Evolutionary conservation across 2,797 vertebrate genomes (phyloP), one percentile per base, ranked within the genome.

Genomic region (Bryconaethiops microstoma): DNA sequence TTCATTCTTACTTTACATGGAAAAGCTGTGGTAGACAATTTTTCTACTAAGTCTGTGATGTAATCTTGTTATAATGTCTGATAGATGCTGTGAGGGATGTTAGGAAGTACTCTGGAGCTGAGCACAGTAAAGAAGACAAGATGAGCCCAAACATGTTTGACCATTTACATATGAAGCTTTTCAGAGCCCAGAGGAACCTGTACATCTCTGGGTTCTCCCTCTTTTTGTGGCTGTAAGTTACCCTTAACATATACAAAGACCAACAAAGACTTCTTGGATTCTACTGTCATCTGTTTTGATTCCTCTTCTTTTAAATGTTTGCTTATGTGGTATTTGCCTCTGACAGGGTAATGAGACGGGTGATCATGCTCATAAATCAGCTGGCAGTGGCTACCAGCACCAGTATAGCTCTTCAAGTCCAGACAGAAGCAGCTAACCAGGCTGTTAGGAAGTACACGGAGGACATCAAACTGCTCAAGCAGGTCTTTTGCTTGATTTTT

Each of bases 141-240:
- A 52, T 90, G 80, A 93, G 91, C 86, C 85, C 93, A 48, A 95
- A 88, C 79, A 81, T 93, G 72, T 95, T 93, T 45, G 97, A 99
- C 88, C 96, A 98, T n/a, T 86, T 96, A 72, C 96, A 98, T 86
- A 98, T 99, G 97, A 99, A 97, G 93, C 95, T 99, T 83, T 99
- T 99, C 89, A 91, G 97, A 85, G 93, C 96, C 0, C 98, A 99
- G 91, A 96, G 98, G 88, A 99, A 99, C 91, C 95, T 99, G 84
- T 99, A 99, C 90, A 95, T 99, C 88, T 98, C 97, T 13, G 98
- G 98, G 83, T 99, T 99, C 91, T 97, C 96, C 2, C 92, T 99
- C 79, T 97, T 99, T 91, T 95, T 99, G 57, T 99, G 97, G 97
- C 94, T 99, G 98, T 99, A 89, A 94, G 97, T 96, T 60, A 40